These are phyloP conservation scores for Salvator merianae DNA, from an alignment of 2,113 vertebrate genomes.

Conservation along the genomic window DNA sequence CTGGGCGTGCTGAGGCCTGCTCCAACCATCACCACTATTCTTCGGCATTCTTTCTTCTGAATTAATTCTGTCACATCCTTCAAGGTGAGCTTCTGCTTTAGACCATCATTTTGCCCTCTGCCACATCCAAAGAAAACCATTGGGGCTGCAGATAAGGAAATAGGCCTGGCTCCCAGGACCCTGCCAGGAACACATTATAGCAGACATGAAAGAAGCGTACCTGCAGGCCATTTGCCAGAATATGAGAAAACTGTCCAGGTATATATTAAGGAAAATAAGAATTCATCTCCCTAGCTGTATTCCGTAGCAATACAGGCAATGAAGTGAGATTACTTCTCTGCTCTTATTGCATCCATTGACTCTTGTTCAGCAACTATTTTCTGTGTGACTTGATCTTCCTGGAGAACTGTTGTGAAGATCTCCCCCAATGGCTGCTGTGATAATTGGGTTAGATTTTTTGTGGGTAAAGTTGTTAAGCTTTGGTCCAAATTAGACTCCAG, in stretches of 20 bases:
- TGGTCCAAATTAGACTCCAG: too few species aligned
- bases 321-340: too few species aligned
- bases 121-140: conserved; percentile 25
- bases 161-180: conserved; percentile 15
- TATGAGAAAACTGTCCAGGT: background rate
- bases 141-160: conserved; percentile 5
- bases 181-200: conserved; percentile 39
- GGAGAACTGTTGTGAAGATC: too few species aligned
- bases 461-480: too few species aligned
- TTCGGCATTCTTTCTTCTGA: conserved; percentile 65
- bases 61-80: conserved; percentile 77
- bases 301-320: too few species aligned
- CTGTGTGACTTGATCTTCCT: too few species aligned
- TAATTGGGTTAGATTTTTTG: too few species aligned
- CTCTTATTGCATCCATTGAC: too few species aligned
- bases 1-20: conserved; percentile 95
- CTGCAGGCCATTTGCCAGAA: background rate
- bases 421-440: too few species aligned
- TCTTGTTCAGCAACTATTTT: too few species aligned
- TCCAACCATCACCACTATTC: conserved; percentile 90
- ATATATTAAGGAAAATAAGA: background rate
- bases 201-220: background rate
- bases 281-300: accelerated
- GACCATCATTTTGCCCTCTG: conserved; percentile 39
- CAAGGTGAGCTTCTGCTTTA: conserved; percentile 70